Conservation (phyloP, 2,113 vertebrate genomes). For the Callorhinus ursinus region DNA sequence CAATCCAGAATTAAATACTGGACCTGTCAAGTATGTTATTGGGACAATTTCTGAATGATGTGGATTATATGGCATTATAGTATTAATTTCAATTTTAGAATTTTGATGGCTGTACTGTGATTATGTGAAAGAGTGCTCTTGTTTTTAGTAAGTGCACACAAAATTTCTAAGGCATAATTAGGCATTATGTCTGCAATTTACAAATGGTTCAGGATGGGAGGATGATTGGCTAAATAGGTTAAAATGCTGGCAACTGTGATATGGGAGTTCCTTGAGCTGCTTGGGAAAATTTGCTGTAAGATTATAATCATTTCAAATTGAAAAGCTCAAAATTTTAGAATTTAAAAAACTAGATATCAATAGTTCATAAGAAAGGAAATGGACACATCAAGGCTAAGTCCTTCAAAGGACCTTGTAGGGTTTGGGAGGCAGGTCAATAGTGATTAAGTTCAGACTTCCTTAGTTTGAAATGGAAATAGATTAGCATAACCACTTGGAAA, state of each 20-base stretch:
- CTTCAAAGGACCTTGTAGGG: not conserved
- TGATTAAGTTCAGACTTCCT: not conserved
- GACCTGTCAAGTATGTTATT: not conserved
- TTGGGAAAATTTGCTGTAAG: not conserved
- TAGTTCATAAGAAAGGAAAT: not conserved
- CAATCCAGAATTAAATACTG: not conserved
- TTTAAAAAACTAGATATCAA: not conserved
- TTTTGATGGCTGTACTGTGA: not conserved
- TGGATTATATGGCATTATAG: not conserved
- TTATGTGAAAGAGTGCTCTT: not conserved
- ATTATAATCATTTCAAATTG: not conserved
- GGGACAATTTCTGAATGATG: not conserved
- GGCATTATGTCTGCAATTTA: not conserved
- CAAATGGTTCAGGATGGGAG: not conserved
- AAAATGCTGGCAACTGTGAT: not conserved
- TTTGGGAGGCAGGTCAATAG: not conserved
- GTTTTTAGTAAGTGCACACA: not conserved
- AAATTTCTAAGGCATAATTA: not conserved
- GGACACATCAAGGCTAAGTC: not conserved
- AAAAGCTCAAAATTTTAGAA: not conserved
- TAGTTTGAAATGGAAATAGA: not conserved
- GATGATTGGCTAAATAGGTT: not conserved
- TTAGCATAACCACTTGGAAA: not conserved
- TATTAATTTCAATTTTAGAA: not conserved
- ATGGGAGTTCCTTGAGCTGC: not conserved